These are phyloP conservation scores for Euclidia mi DNA, from an alignment of 2,888 invertebrate species.

Conservation along the genomic window DNA sequence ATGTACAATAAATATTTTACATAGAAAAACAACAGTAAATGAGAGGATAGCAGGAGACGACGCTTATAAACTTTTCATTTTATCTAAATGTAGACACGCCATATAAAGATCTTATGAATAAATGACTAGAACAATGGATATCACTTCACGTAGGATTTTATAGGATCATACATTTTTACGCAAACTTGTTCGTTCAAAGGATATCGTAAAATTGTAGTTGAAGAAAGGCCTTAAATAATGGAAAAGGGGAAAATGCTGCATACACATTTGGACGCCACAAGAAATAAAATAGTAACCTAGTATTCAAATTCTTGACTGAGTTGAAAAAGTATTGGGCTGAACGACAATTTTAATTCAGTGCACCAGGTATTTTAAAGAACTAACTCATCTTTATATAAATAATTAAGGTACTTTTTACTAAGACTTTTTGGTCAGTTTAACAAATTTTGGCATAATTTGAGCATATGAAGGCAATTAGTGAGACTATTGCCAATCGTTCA, in stretches of 20 bases:
- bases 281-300: neutral
- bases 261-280: slow-evolving; percentile 5
- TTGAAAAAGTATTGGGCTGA: too few relatives aligned
- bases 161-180: slow-evolving; percentile 16
- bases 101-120: slow-evolving; percentile 35
- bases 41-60: slow-evolving; percentile 9
- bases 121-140: slow-evolving; percentile 61
- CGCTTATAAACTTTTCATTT: slow-evolving; percentile 10
- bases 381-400: too few relatives aligned
- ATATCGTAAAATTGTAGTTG: slow-evolving; percentile 4
- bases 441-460: neutral
- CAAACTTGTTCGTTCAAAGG: slow-evolving; percentile 11
- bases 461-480: neutral
- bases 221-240: slow-evolving; percentile 7
- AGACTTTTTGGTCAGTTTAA: slow-evolving; percentile 9
- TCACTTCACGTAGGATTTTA: slow-evolving; percentile 35
- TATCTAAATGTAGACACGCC: slow-evolving; percentile 19
- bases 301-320: too few relatives aligned
- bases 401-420: too few relatives aligned
- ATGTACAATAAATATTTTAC: too few relatives aligned
- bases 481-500: too few relatives aligned
- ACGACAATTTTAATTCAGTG: too few relatives aligned
- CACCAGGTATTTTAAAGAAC: too few relatives aligned
- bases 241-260: slow-evolving; percentile 7
- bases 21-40: too few relatives aligned